These are phyloP conservation scores for Mythimna pallens DNA, from an alignment of 2,888 invertebrate species.

Conservation along the genomic window DNA sequence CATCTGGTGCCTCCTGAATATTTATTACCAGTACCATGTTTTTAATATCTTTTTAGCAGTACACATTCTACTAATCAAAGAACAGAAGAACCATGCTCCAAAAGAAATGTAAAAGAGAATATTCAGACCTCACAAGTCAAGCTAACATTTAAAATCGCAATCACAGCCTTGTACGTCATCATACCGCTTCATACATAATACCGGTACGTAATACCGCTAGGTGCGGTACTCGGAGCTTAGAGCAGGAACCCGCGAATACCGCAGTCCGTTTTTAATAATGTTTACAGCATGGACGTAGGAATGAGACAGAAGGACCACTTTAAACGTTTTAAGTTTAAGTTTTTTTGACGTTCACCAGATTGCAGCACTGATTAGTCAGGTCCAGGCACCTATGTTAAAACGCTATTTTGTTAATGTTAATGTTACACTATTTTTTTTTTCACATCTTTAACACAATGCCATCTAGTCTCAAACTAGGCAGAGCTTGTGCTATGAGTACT, in stretches of 20 bases:
- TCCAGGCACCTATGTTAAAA: too few species aligned
- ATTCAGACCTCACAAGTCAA: constrained; percentile 3
- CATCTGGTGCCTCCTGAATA: background rate
- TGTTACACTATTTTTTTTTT: too few species aligned
- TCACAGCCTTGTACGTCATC: constrained; percentile 46
- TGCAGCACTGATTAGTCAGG: too few species aligned
- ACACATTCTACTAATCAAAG: background rate
- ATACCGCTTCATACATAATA: constrained; percentile 32
- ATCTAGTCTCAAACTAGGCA: too few species aligned
- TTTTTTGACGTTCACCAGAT: too few species aligned
- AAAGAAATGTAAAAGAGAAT: constrained; percentile 1
- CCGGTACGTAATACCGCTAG: constrained; percentile 24
- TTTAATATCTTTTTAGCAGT: too few species aligned
- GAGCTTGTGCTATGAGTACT: too few species aligned
- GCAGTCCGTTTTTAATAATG: constrained; percentile 71
- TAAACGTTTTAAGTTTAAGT: too few species aligned
- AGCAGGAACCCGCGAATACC: constrained; percentile 43
- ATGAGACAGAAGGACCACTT: constrained; percentile 31
- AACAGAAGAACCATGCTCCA: background rate
- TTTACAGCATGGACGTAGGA: constrained; percentile 64
- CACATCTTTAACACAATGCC: too few species aligned
- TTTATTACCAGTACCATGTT: background rate
- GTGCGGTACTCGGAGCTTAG: constrained; percentile 43
- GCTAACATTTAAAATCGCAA: constrained; percentile 39
- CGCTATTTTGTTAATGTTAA: too few species aligned